A percentile compares a stretch with the other conserved stretches of the same genome.
Evolutionary conservation across 2,113 vertebrate genomes (phyloP).

Genomic region (Osmerus eperlanus): DNA sequence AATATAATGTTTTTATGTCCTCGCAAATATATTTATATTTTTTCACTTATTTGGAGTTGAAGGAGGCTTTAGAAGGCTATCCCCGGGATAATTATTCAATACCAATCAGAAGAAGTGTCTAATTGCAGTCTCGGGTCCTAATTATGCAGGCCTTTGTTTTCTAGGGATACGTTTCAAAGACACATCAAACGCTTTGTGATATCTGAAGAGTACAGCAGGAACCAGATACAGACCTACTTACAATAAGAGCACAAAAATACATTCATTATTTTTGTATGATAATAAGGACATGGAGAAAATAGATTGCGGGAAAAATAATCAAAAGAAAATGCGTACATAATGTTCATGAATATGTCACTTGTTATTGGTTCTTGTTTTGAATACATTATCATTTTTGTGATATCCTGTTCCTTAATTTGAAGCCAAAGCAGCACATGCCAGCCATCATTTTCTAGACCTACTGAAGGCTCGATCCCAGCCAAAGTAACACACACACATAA

Average conservation of each 20-base stretch:
- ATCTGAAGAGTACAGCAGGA: slow-evolving; percentile 64
- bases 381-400: slow-evolving; percentile 65
- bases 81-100: slow-evolving; percentile 67
- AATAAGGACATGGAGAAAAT: slow-evolving; percentile 52
- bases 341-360: slow-evolving; percentile 59
- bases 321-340: slow-evolving; percentile 64
- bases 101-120: slow-evolving; percentile 68
- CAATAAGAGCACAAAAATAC: slow-evolving; percentile 58
- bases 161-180: slow-evolving; percentile 65
- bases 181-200: slow-evolving; percentile 71
- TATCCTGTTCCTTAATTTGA: slow-evolving; percentile 62
- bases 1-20: no score
- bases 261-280: slow-evolving; percentile 70
- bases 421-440: slow-evolving; percentile 54
- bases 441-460: slow-evolving; percentile 62
- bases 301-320: slow-evolving; percentile 41
- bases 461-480: slow-evolving; percentile 19
- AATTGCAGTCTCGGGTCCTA: slow-evolving; percentile 66
- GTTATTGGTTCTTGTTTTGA: slow-evolving; percentile 63
- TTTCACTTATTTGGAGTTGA: slow-evolving; percentile 31
- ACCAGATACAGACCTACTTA: slow-evolving; percentile 55
- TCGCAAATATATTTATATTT: slow-evolving; percentile 7
- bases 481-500: slow-evolving; percentile 40
- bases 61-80: slow-evolving; percentile 56
- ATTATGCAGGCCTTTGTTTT: slow-evolving; percentile 76